A percentile compares a stretch with the other conserved stretches of the same genome.
Evolutionary conservation across 1,140 invertebrate species (phyloP).

Genomic region (Ostrea edulis): DNA sequence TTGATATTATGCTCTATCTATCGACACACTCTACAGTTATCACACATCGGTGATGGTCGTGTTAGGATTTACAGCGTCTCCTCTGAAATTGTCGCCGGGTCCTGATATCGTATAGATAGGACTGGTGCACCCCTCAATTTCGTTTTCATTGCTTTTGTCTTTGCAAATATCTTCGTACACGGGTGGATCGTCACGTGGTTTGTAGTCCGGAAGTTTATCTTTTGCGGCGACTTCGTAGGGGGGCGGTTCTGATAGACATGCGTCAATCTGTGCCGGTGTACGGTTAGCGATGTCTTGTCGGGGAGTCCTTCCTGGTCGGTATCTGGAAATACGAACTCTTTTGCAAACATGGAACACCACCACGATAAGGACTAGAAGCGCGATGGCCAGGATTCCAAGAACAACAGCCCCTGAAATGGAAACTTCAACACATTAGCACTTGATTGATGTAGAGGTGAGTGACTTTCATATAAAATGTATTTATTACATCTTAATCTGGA

Average conservation of each 20-base stretch:
- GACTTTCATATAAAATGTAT: no score
- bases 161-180: conserved; percentile 4
- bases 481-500: no score
- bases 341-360: conserved; percentile 21
- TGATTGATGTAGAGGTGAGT: no score
- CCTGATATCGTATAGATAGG: conserved; percentile 19
- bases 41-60: not conserved
- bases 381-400: conserved; percentile 26
- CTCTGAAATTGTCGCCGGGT: not conserved
- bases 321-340: not conserved
- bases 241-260: conserved; percentile 14
- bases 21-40: no score
- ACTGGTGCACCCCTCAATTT: conserved; percentile 1
- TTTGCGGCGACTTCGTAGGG: conserved; percentile 41
- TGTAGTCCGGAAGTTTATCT: conserved; percentile 49
- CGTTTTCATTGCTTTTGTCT: not conserved
- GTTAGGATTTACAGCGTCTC: not conserved
- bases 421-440: not conserved
- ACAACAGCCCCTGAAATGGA: conserved; percentile 1
- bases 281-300: no score
- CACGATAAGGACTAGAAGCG: conserved; percentile 1
- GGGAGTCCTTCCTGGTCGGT: not conserved
- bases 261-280: not conserved
- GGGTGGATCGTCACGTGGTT: conserved; percentile 43
- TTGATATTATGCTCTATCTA: not conserved